Base-by-base conservation (phyloP, 2,797 vertebrate genomes). In the Pogonophryne albipinna region DNA sequence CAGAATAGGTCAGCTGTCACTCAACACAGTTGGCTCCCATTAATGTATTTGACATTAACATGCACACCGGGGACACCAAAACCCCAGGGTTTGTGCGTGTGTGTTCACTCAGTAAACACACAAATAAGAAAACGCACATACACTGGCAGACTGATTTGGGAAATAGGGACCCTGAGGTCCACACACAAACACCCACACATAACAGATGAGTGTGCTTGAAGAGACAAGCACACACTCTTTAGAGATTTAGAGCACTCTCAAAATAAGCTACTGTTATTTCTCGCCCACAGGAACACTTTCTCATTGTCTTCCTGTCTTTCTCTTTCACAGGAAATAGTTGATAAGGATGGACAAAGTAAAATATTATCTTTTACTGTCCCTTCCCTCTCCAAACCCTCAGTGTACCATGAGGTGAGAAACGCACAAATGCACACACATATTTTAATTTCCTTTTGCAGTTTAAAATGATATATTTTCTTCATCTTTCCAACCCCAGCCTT, bases 331-430 rank as follows among this genome's bases (percentile, higher is more conserved):
- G 98, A 99, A 95, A 99, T 99, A 91, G 96, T 98, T 84, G 97
- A 99, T 92, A 98, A 98, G 93, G 96, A 99, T 79, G 98, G 98
- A 45, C 97, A 98, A 80, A 99, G 96, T 92, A 99, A 97, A 95
- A 91, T 98, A 42, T 88, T 99, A 84, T 96, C 97, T 84, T 99
- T 99, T 89, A 98, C 97, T 0, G 96, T 99, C 92, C 98, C 98
- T 0, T 99, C 98, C 75, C 95, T 99, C 86, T 99, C 97, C 66
- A 99, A 99, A 85, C 97, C 98, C 12, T 99, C 98, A 2, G 93
- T 99, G 27, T 99, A 98, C 85, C 98, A 99, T 73, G 98, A 99
- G 96, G 98, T 99, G 93, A 94, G 96, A 52, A 34, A 15, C 15
- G 2, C 46, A 19, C 31, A 58, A 15, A 68, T 6, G 13, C 31